These are phyloP conservation scores for Clinocottus analis DNA, from an alignment of 2,113 vertebrate species.

Conservation along the genomic window DNA sequence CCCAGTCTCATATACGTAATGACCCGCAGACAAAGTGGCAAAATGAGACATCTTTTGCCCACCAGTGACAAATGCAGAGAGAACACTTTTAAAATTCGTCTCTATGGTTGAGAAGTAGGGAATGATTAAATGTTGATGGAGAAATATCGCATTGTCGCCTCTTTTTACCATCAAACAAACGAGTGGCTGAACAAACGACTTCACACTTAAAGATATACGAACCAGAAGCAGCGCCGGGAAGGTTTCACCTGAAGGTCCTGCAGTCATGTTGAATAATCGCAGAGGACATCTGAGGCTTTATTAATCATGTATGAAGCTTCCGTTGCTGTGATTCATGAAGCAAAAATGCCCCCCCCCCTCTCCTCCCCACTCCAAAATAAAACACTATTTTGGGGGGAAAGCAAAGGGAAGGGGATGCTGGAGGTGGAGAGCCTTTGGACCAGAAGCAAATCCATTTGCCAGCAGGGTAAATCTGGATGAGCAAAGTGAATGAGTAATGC, in stretches of 20 bases:
- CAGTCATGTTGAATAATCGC: constrained; percentile 58
- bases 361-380: too few species aligned
- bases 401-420: not conserved
- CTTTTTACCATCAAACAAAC: constrained; percentile 44
- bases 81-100: constrained; percentile 82
- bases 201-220: constrained; percentile 73
- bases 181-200: constrained; percentile 51
- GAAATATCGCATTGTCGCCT: constrained; percentile 66
- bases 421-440: constrained; percentile 53
- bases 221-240: constrained; percentile 15
- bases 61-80: constrained; percentile 83
- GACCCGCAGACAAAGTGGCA: constrained; percentile 87
- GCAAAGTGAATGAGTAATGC: constrained; percentile 69
- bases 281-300: constrained; percentile 51
- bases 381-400: constrained; percentile 25
- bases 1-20: constrained; percentile 84
- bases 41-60: constrained; percentile 83
- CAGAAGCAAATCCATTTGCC: constrained; percentile 67
- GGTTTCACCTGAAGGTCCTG: constrained; percentile 51
- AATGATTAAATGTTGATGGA: constrained; percentile 88
- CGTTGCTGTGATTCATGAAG: constrained; percentile 62
- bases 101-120: constrained; percentile 77
- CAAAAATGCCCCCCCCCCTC: constrained; percentile 14
- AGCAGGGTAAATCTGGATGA: constrained; percentile 51
- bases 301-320: constrained; percentile 66